Evolutionary conservation across 2,113 vertebrate species (phyloP).

Genomic region (Loxodonta africana): DNA sequence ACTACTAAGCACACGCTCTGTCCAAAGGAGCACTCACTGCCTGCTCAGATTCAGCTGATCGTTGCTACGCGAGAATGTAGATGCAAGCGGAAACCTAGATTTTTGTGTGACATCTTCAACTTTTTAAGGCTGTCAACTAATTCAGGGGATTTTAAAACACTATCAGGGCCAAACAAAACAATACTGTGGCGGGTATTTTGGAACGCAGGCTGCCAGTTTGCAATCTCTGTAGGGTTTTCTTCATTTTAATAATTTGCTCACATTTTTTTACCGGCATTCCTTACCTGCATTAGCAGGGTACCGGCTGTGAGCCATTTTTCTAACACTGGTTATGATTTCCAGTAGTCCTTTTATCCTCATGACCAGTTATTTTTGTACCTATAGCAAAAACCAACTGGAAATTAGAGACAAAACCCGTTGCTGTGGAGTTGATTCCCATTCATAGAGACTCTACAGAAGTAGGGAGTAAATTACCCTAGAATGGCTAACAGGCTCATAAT

Average conservation of each 20-base stretch:
- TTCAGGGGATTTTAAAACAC: conserved; percentile 31
- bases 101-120: background rate
- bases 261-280: background rate
- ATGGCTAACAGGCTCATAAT: conserved; percentile 4
- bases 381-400: background rate
- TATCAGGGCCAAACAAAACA: background rate
- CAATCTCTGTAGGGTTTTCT: background rate
- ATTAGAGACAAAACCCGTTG: background rate
- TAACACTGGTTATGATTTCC: background rate
- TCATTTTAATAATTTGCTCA: conserved; percentile 43
- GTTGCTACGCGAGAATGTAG: background rate
- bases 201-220: background rate
- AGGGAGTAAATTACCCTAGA: background rate
- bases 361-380: background rate
- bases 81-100: background rate
- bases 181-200: background rate
- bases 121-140: background rate
- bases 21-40: background rate
- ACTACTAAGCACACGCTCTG: background rate
- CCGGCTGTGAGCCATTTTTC: background rate
- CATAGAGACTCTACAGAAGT: too few species aligned
- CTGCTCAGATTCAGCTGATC: background rate
- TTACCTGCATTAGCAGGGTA: background rate
- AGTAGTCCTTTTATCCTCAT: background rate
- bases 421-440: too few species aligned